Conservation (phyloP, 2,113 vertebrate species). For the Vanacampus margaritifer region DNA sequence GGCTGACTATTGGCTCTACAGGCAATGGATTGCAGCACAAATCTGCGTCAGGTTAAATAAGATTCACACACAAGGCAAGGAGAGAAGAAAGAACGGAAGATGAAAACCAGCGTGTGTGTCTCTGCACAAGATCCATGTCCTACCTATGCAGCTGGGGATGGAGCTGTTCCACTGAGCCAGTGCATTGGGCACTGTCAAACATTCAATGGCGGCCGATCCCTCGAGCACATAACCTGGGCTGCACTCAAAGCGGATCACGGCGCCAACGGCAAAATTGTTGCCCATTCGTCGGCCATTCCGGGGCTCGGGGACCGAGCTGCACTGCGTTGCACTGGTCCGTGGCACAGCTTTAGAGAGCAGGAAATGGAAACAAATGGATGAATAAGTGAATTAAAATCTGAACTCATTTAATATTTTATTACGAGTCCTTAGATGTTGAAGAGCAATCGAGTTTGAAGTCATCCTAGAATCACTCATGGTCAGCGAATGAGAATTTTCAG, state of each 20-base stretch:
- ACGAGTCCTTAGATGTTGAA: background rate
- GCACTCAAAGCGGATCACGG: constrained; percentile 89
- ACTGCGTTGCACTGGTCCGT: constrained; percentile 92
- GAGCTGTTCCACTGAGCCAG: constrained; percentile 95
- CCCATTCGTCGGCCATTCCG: constrained; percentile 88
- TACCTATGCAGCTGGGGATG: constrained; percentile 89
- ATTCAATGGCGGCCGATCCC: constrained; percentile 84
- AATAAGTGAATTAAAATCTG: background rate
- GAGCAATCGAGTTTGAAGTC: background rate
- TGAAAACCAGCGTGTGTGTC: background rate
- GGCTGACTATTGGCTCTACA: constrained; percentile 38
- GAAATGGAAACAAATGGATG: background rate
- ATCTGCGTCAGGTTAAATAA: constrained; percentile 45
- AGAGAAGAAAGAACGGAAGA: background rate
- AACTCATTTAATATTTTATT: background rate
- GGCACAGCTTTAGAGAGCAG: constrained; percentile 80
- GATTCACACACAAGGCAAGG: constrained; percentile 7
- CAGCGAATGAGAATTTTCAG: constrained; percentile 1
- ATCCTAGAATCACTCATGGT: constrained; percentile 25
- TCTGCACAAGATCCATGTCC: background rate
- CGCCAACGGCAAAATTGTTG: constrained; percentile 89
- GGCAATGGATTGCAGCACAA: constrained; percentile 47
- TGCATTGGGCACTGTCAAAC: constrained; percentile 88
- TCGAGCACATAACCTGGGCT: constrained; percentile 85
- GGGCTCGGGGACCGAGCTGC: constrained; percentile 94